phyloP scores from a whole-genome alignment of 2,113 vertebrate species.

The Cnemophilus loriae region DNA sequence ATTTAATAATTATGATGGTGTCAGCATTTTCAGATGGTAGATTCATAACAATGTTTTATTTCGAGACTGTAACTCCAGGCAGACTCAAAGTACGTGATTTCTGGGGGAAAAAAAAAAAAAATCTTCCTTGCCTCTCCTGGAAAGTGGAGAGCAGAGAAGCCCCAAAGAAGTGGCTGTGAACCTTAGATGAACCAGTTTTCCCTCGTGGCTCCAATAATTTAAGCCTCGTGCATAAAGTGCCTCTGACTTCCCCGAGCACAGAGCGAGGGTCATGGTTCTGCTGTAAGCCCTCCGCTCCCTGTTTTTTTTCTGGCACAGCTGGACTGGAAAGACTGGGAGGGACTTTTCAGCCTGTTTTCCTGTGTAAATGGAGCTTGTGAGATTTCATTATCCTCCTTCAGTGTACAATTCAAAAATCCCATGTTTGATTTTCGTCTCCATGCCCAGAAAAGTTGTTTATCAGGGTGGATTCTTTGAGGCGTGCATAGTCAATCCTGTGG shows the following conservation, averaged over 20 bases:
- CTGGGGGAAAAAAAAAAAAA: no score
- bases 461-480: background rate
- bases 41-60: background rate
- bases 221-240: background rate
- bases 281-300: background rate
- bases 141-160: background rate
- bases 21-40: background rate
- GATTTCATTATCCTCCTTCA: background rate
- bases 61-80: background rate
- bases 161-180: background rate
- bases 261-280: fast-evolving
- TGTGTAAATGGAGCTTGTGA: background rate
- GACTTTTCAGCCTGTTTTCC: background rate
- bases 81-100: background rate
- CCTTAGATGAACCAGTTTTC: background rate
- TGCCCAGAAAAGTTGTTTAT: background rate
- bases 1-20: background rate
- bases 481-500: background rate
- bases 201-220: fast-evolving
- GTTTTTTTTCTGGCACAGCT: background rate
- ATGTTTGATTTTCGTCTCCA: background rate
- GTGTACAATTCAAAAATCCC: background rate
- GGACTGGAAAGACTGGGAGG: background rate
- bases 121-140: background rate
- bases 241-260: fast-evolving